These are phyloP conservation scores for Clarias magur DNA, from an alignment of 2,113 vertebrate genomes.

Conservation along the genomic window DNA sequence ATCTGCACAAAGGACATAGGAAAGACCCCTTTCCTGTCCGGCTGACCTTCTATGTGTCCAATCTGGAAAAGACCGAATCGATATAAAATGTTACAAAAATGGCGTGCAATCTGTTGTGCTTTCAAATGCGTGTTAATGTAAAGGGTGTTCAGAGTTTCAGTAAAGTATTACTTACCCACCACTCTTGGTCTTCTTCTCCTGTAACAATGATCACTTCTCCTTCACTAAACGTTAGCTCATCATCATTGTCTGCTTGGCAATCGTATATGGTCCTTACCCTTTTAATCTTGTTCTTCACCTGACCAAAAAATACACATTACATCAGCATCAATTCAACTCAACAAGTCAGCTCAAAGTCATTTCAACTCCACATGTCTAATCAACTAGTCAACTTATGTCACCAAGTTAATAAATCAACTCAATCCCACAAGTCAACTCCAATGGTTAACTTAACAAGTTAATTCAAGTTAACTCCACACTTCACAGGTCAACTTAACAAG, in stretches of 20 bases:
- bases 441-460: background rate
- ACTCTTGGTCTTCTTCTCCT: constrained; percentile 89
- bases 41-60: constrained; percentile 86
- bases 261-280: constrained; percentile 91
- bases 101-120: background rate
- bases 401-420: background rate
- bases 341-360: background rate
- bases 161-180: constrained; percentile 81
- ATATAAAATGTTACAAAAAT: background rate
- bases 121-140: background rate
- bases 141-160: background rate
- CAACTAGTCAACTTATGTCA: background rate
- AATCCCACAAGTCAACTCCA: background rate
- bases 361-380: background rate
- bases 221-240: constrained; percentile 84
- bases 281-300: constrained; percentile 82
- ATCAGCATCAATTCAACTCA: background rate
- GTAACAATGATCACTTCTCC: constrained; percentile 87
- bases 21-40: constrained; percentile 86
- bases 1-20: constrained; percentile 90
- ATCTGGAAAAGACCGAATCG: constrained; percentile 71
- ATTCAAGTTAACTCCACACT: background rate
- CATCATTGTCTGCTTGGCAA: constrained; percentile 89
- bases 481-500: too few relatives aligned
- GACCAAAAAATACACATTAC: background rate